Percentiles rank a stretch among this genome's conserved stretches.
Evolutionary conservation across 2,113 vertebrate species (phyloP).

Genomic region (Polyodon spathula): DNA sequence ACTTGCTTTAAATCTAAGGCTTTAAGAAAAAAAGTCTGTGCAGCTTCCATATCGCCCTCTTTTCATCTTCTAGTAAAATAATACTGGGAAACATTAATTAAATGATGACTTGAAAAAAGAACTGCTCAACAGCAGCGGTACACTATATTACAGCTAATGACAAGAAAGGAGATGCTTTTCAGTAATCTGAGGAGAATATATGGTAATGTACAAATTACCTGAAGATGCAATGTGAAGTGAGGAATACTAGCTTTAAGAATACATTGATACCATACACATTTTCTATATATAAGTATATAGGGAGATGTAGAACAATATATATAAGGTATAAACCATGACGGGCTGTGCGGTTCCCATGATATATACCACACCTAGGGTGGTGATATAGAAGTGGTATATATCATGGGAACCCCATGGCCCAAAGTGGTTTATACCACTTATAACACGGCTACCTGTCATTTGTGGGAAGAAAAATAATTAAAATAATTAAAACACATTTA

Average conservation of each 20-base stretch:
- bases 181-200: neutral
- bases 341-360: too few species aligned
- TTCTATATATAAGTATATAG: too few species aligned
- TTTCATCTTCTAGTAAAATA: slow-evolving; percentile 56
- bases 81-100: slow-evolving; percentile 30
- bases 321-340: too few species aligned
- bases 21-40: slow-evolving; percentile 30
- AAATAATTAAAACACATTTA: too few species aligned
- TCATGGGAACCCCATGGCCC: too few species aligned
- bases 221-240: neutral
- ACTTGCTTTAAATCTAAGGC: slow-evolving; percentile 41
- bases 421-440: too few species aligned
- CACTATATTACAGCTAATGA: slow-evolving; percentile 4
- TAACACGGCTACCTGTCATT: too few species aligned
- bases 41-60: slow-evolving; percentile 32
- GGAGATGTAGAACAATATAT: too few species aligned
- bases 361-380: too few species aligned
- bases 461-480: too few species aligned
- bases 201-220: neutral
- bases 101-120: slow-evolving; percentile 30
- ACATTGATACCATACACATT: neutral
- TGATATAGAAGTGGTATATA: too few species aligned
- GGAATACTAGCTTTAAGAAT: slow-evolving; percentile 4
- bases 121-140: neutral
- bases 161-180: neutral